Evolutionary conservation across 2,797 vertebrate genomes (phyloP).

Genomic region (Caiman crocodilus): DNA sequence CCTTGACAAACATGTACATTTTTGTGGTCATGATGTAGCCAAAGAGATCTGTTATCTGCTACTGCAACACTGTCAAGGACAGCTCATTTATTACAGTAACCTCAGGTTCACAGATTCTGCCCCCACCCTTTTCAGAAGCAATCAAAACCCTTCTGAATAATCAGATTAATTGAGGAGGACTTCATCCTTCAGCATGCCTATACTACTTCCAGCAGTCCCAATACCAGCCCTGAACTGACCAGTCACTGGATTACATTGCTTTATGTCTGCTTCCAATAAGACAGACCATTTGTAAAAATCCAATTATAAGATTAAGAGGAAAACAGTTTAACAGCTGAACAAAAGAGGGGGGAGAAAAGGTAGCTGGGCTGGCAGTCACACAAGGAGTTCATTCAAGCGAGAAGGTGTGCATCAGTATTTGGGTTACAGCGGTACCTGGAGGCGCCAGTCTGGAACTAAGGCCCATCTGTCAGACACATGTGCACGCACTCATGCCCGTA

Average conservation of each 20-base stretch:
- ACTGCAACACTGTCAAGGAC: neutral
- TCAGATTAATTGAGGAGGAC: constrained; percentile 63
- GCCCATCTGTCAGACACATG: neutral
- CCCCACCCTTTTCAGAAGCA: neutral
- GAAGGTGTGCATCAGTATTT: neutral
- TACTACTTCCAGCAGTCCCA: constrained; percentile 9
- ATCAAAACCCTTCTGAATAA: constrained; percentile 52
- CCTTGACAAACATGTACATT: neutral
- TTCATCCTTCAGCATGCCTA: constrained; percentile 43
- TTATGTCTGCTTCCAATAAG: constrained; percentile 38
- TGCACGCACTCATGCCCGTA: fast-evolving
- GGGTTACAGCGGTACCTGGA: neutral
- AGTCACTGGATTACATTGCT: constrained; percentile 51
- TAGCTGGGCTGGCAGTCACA: constrained; percentile 11
- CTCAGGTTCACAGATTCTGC: neutral
- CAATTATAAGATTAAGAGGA: constrained; percentile 67
- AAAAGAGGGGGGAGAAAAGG: fast-evolving
- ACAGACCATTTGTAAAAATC: constrained; percentile 54
- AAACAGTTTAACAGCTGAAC: constrained; percentile 50
- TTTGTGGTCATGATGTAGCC: neutral
- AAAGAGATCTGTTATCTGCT: neutral
- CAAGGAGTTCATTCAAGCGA: neutral
- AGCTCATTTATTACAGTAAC: neutral
- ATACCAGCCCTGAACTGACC: constrained; percentile 1
- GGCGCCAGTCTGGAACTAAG: neutral